Evolutionary conservation across 2,113 vertebrate genomes (phyloP), one percentile per base, ranked within the genome.

Genomic region (Dunckerocampus dactyliophorus): DNA sequence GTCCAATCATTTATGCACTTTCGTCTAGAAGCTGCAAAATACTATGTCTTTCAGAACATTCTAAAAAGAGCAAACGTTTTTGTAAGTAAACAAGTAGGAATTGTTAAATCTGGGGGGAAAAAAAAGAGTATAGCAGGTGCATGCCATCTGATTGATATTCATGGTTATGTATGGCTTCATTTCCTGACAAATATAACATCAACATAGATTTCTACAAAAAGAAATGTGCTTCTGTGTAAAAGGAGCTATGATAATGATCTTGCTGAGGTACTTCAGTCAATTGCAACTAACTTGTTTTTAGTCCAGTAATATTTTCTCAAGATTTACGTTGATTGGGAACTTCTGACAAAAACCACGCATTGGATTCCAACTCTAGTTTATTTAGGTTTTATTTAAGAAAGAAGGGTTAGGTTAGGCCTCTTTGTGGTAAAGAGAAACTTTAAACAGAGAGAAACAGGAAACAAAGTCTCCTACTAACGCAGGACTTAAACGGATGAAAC

Each of bases 1-100:
- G 76, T 75, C 63, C 69, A 51, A 62, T 54, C 47, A 67, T 74
- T 72, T 66, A 75, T 74, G 31, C 24, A 22, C 57, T 31, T 13
- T 43, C 51, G 49, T 48, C 60, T 43, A 37, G 63, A 62, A 75
- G 45, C 54, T 69, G 49, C 50, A 76, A 48, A 42, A 52, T 50
- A 11, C n/a, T 20, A 20, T 17, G 14, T 46, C 21, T 46, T 28
- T 22, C 14, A 9, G 19, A 17, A 57, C 19, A 21, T 9, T 21
- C 37, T 21, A 20, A 39, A 39, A 57, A 43, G 15, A 34, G 31
- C 4, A 76, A 75, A 1, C 6, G 43, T 21, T 48, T 48, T 43
- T 43, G 11, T 28, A 34, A 5, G 31, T 34, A 34, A 39, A 39
- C 37, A 39, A 39, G 2, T 39, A 11, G 9, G 37, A 39, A 39